These are phyloP conservation scores for Globia sparganii DNA, from an alignment of 2,888 invertebrate species.

Conservation along the genomic window DNA sequence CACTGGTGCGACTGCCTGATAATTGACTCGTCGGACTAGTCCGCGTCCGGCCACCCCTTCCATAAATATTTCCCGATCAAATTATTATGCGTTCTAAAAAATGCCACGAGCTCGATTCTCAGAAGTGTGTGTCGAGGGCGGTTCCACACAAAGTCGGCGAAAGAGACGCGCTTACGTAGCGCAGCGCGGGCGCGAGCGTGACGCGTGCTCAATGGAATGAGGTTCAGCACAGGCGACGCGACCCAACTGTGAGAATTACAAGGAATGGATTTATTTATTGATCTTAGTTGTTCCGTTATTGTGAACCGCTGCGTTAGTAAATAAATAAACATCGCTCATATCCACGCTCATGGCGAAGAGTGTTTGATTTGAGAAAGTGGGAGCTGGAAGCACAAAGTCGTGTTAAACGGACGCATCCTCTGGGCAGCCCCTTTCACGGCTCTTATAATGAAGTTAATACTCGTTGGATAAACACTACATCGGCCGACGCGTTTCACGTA, in stretches of 20 bases:
- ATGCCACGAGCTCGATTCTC: slow-evolving; percentile 87
- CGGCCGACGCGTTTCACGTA: slow-evolving; percentile 53
- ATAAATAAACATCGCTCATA: slow-evolving; percentile 80
- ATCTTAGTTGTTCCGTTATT: slow-evolving; percentile 87
- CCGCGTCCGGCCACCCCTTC: slow-evolving; percentile 88
- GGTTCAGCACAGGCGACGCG: slow-evolving; percentile 82
- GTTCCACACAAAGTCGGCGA: slow-evolving; percentile 85
- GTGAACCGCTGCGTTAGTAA: slow-evolving; percentile 78
- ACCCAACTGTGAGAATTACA: slow-evolving; percentile 88
- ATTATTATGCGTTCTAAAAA: slow-evolving; percentile 89
- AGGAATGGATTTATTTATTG: slow-evolving; percentile 89
- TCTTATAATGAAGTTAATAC: slow-evolving; percentile 57
- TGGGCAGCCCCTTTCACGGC: slow-evolving; percentile 62
- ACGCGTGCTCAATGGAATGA: slow-evolving; percentile 86
- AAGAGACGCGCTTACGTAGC: slow-evolving; percentile 72
- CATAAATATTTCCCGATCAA: slow-evolving; percentile 91
- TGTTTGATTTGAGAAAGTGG: slow-evolving; percentile 73
- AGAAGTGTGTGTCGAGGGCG: slow-evolving; percentile 86
- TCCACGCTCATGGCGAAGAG: slow-evolving; percentile 65
- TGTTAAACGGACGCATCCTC: slow-evolving; percentile 77
- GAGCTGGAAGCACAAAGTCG: slow-evolving; percentile 63
- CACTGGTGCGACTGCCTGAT: slow-evolving; percentile 78
- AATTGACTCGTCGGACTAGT: slow-evolving; percentile 88
- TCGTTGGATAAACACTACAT: slow-evolving; percentile 58
- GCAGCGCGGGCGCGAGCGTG: slow-evolving; percentile 71